Evolutionary conservation across 1,140 invertebrate genomes (phyloP).

Genomic region (Drosophila orena): DNA sequence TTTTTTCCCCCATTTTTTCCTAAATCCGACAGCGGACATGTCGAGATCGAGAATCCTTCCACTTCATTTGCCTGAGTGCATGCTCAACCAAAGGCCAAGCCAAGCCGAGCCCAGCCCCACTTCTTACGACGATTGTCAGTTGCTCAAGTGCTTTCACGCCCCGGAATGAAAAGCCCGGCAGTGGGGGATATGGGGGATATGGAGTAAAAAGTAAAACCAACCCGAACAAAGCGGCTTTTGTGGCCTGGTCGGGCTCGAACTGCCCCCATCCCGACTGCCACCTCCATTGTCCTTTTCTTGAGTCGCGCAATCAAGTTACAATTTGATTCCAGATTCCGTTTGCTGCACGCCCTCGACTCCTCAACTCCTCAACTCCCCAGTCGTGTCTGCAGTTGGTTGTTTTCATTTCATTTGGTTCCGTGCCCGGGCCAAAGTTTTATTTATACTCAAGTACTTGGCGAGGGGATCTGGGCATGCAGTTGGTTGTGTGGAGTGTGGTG

Average conservation of each 20-base stretch:
- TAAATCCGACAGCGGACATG: slow-evolving; percentile 48
- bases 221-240: slow-evolving; percentile 59
- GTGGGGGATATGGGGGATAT: slow-evolving; percentile 40
- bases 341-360: slow-evolving; percentile 4
- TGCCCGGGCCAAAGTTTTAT: slow-evolving; percentile 64
- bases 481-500: neutral
- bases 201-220: slow-evolving; percentile 41
- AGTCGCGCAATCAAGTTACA: slow-evolving; percentile 67
- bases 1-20: slow-evolving; percentile 3
- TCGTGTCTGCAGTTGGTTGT: slow-evolving; percentile 57
- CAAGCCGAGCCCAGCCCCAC: slow-evolving; percentile 38
- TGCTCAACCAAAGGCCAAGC: slow-evolving; percentile 45
- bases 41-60: slow-evolving; percentile 30
- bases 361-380: neutral
- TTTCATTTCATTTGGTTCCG: slow-evolving; percentile 39
- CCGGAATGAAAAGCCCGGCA: slow-evolving; percentile 45
- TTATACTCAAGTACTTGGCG: slow-evolving; percentile 39
- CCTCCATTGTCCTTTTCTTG: slow-evolving; percentile 31
- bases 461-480: neutral
- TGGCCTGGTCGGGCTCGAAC: slow-evolving; percentile 10
- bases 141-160: slow-evolving; percentile 77
- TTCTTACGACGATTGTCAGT: slow-evolving; percentile 37
- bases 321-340: slow-evolving; percentile 75
- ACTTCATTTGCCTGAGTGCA: slow-evolving; percentile 44
- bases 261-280: slow-evolving; percentile 4